Evolutionary conservation across 1,140 invertebrate species (phyloP), one percentile per base, ranked within the genome.

Genomic region (Drosophila rufa): DNA sequence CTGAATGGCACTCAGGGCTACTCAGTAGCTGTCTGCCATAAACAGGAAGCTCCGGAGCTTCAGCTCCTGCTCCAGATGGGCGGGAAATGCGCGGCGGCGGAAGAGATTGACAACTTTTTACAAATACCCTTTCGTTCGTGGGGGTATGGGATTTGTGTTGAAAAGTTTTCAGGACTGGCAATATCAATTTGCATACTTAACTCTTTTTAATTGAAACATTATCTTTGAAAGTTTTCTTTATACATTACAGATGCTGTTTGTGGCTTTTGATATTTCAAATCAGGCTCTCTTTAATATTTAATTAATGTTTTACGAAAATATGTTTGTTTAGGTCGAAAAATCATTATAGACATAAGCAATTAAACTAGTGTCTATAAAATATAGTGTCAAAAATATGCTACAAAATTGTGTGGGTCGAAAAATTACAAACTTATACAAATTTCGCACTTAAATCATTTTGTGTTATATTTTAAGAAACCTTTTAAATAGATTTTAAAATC

Each of bases 21-120:
- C 75, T 77, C 47, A 69, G 56, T 77, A 55, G 56, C 55, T 59
- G 55, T 30, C 75, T 69, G 64, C 43, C 70, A 75, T 64, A 75
- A 75, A 78, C 65, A 78, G 75, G 56, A 56, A 47, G 55, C 42
- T 22, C 30, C 19, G 27, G 5, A 30, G 50, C 33, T n/a, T 7
- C 40, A 42, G 51, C 19, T n/a, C 6, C 40, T 7, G 15, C 15
- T 42, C 53, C 53, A 56, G 19, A 15, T 22, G 53, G 33, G 17
- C 46, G 47, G 45, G 22, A 75, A 61, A 38, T 60, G 47, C 22
- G 19, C 11, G 38, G 25, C 33, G 27, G 33, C n/a, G 30, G 38
- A 75, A 27, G 45, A 58, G 71, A 75, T 76, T 75, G 60, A 76
- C 51, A 66, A 65, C 45, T 67, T 67, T 45, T 68, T 68, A 17